Conservation (phyloP, 2,113 vertebrate genomes). For the Pomatostomus ruficeps region DNA sequence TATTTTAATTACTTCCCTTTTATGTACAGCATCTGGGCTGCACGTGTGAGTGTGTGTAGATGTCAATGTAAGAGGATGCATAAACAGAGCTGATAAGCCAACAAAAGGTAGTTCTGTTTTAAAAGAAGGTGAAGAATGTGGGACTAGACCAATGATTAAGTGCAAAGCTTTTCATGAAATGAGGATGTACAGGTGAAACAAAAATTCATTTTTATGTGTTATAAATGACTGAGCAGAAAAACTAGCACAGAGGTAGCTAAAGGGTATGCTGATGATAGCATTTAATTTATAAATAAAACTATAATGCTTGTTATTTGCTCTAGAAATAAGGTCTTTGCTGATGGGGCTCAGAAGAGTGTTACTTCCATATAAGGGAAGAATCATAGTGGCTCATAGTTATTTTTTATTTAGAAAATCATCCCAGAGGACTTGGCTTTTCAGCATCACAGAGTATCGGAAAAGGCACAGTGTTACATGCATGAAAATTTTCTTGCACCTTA, state of each 20-base stretch:
- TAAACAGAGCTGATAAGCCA: neutral
- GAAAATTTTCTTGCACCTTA: neutral
- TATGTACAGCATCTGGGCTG: neutral
- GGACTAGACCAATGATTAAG: neutral
- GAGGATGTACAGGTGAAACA: neutral
- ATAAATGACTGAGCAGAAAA: neutral
- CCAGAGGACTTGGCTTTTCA: neutral
- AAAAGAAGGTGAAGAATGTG: neutral
- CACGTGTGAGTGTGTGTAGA: neutral
- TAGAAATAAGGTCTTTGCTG: neutral
- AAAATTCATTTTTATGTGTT: neutral
- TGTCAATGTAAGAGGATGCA: neutral
- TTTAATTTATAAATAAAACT: neutral
- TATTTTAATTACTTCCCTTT: neutral
- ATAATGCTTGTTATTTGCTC: neutral
- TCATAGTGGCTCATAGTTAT: neutral
- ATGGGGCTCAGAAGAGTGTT: neutral
- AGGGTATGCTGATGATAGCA: neutral
- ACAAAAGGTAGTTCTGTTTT: constrained; percentile 13
- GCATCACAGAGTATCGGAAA: neutral
- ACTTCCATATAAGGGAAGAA: neutral
- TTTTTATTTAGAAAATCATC: neutral
- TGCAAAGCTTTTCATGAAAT: neutral
- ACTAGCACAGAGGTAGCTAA: neutral
- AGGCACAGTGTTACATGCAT: neutral